A percentile compares a stretch with the other conserved stretches of the same genome.
Evolutionary conservation across 2,113 vertebrate species (phyloP).

Genomic region (Corythornis madagascariensis): DNA sequence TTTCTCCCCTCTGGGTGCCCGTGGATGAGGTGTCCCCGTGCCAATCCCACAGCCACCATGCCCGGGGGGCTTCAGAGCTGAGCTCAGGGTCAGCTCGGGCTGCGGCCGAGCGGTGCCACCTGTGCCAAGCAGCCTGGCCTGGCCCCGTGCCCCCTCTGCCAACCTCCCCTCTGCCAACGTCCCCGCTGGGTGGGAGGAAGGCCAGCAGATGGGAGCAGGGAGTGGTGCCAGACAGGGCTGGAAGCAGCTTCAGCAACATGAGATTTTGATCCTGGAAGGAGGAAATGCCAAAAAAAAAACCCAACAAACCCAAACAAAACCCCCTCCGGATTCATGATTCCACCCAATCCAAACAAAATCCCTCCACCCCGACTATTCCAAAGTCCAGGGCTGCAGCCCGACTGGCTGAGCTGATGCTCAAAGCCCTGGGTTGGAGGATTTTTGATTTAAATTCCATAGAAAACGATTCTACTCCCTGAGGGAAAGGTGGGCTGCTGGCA

Average conservation of each 20-base stretch:
- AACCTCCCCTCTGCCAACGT: background rate
- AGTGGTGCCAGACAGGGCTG: background rate
- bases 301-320: background rate
- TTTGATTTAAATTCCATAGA: background rate
- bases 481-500: background rate
- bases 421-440: background rate
- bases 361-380: background rate
- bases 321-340: background rate
- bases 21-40: background rate
- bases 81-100: background rate
- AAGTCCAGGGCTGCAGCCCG: background rate
- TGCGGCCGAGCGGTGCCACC: background rate
- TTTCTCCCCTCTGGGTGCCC: background rate
- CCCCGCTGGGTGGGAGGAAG: background rate
- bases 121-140: background rate
- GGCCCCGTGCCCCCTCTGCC: background rate
- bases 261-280: constrained; percentile 13
- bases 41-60: background rate
- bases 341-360: background rate
- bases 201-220: background rate
- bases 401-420: background rate
- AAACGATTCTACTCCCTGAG: background rate
- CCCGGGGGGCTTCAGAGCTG: background rate
- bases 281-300: background rate
- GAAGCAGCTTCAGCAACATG: background rate